These are phyloP conservation scores for Ibycter americanus DNA, from an alignment of 2,797 vertebrate species.

Conservation along the genomic window DNA sequence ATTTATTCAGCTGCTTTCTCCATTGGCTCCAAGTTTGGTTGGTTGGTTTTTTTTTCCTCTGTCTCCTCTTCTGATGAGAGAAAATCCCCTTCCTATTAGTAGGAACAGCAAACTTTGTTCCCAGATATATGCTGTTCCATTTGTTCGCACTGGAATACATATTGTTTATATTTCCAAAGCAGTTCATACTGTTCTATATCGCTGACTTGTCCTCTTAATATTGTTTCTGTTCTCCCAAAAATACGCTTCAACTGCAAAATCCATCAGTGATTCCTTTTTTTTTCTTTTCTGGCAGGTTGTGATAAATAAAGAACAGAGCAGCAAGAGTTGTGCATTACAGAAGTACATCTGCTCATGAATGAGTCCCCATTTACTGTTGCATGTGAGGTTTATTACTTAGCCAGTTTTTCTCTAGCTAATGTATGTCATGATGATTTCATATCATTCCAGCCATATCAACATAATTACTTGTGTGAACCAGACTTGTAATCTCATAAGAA, in stretches of 20 bases:
- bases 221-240: conserved; percentile 12
- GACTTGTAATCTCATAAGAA: conserved; percentile 35
- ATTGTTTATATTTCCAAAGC: conserved; percentile 49
- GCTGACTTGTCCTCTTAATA: not conserved
- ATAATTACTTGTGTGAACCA: conserved; percentile 35
- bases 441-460: conserved; percentile 18
- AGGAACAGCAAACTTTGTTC: conserved; percentile 12
- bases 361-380: not conserved
- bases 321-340: conserved; percentile 4
- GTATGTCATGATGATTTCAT: conserved; percentile 21
- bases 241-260: conserved; percentile 26
- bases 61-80: not conserved
- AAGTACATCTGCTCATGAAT: conserved; percentile 20
- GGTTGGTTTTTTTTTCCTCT: fast-evolving
- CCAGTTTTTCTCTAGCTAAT: conserved; percentile 12
- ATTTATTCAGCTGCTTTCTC: not conserved
- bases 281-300: conserved; percentile 29
- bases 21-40: not conserved
- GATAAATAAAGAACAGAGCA: conserved; percentile 23
- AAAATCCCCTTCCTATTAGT: not conserved
- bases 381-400: conserved; percentile 12
- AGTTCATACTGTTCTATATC: not conserved
- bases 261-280: not conserved
- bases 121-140: not conserved
- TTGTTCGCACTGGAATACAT: not conserved